Evolutionary conservation across 2,888 invertebrate species (phyloP).

Genomic region (Aphelenchoides bicaudatus): DNA sequence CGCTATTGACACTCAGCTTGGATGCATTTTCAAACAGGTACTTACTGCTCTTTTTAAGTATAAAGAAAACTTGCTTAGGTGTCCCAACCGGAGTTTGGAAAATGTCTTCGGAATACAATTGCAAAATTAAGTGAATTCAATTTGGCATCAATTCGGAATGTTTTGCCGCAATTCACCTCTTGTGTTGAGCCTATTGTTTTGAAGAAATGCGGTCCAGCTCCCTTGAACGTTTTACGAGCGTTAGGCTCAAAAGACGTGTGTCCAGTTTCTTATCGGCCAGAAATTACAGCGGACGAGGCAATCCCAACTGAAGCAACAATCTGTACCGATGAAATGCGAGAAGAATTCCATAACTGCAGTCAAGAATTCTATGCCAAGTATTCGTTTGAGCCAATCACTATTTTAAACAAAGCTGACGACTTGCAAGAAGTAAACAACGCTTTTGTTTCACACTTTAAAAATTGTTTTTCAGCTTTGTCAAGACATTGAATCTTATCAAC

Average conservation of each 20-base stretch:
- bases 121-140: conserved; percentile 54
- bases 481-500: conserved; percentile 18
- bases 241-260: conserved; percentile 35
- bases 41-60: background rate
- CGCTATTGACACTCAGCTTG: conserved; percentile 53
- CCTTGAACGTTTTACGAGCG: conserved; percentile 42
- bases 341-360: conserved; percentile 10
- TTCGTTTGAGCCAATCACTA: conserved; percentile 17
- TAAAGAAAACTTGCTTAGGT: conserved; percentile 14
- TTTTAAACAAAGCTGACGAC: conserved; percentile 31
- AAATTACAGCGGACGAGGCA: conserved; percentile 3
- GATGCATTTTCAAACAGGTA: conserved; percentile 47
- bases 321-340: conserved; percentile 12
- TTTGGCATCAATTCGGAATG: conserved; percentile 41
- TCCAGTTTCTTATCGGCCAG: conserved; percentile 22
- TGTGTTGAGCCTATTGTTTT: conserved; percentile 52
- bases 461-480: conserved; percentile 12
- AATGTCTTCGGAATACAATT: conserved; percentile 53
- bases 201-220: conserved; percentile 51
- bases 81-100: conserved; percentile 51
- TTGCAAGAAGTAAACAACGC: conserved; percentile 34
- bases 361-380: conserved; percentile 6
- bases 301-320: conserved; percentile 7
- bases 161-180: conserved; percentile 53
- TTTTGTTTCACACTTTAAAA: background rate